Conservation (phyloP, 2,113 vertebrate species). For the Pituophis catenifer region DNA sequence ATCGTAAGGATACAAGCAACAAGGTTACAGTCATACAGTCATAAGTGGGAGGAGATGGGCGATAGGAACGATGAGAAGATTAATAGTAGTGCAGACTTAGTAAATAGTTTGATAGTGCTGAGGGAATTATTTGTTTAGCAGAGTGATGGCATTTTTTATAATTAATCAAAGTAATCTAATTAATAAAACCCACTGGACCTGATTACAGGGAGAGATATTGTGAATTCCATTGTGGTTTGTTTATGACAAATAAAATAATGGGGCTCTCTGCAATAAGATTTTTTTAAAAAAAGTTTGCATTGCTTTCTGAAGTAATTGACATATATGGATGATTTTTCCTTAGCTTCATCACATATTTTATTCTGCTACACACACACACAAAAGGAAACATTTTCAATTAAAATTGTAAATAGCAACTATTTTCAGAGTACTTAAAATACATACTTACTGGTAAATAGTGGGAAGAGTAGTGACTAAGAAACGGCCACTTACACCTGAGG, state of each 20-base stretch:
- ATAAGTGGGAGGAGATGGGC: too few species aligned
- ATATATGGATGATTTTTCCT: not conserved
- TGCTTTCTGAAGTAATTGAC: not conserved
- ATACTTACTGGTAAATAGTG: constrained; percentile 80
- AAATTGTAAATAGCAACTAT: not conserved
- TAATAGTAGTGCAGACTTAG: too few species aligned
- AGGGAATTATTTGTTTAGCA: too few species aligned
- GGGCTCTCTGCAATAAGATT: not conserved
- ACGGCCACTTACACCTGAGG: constrained; percentile 82
- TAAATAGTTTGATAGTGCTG: too few species aligned
- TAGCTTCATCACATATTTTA: not conserved
- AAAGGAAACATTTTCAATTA: not conserved
- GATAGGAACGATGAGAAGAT: too few species aligned
- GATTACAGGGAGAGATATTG: not conserved
- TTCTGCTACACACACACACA: not conserved
- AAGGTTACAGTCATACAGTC: too few species aligned
- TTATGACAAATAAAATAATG: not conserved
- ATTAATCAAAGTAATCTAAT: not conserved
- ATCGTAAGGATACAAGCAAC: too few species aligned
- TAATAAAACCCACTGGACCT: not conserved
- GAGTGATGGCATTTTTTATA: not conserved
- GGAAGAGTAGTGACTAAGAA: constrained; percentile 85
- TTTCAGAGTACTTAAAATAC: not conserved
- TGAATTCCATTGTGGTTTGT: not conserved
- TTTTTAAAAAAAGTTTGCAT: not conserved